phyloP scores from a whole-genome alignment of 1,140 invertebrate species.

The Saccostrea echinata region DNA sequence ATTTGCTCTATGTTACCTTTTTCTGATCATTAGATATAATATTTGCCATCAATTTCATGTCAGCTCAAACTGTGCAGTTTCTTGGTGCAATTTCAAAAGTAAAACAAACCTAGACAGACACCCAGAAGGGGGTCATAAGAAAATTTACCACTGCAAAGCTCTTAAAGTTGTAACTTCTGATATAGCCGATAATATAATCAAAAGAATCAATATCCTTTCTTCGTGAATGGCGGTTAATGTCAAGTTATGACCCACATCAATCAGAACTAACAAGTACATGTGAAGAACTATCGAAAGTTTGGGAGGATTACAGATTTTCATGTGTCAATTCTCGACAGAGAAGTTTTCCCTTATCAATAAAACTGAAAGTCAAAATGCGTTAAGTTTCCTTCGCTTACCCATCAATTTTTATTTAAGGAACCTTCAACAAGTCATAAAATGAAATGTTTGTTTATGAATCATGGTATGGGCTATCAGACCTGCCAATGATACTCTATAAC shows the following conservation, averaged over 20 bases:
- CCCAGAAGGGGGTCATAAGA: not conserved
- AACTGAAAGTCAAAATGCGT: not conserved
- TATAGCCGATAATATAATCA: not conserved
- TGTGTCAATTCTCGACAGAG: not conserved
- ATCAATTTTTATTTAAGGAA: slow-evolving; percentile 29
- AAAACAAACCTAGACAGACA: not conserved
- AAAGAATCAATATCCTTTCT: not conserved
- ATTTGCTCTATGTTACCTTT: not conserved
- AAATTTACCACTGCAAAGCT: not conserved
- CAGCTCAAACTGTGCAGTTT: not conserved
- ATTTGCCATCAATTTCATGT: not conserved
- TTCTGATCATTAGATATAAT: not conserved
- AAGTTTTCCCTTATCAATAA: slow-evolving; percentile 20
- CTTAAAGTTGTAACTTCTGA: not conserved
- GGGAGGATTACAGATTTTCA: not conserved
- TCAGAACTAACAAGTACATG: slow-evolving; percentile 1
- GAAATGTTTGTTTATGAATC: slow-evolving; percentile 35
- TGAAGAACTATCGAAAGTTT: slow-evolving; percentile 17
- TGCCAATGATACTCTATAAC: slow-evolving; percentile 2
- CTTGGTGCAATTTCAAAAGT: not conserved
- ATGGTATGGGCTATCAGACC: not conserved
- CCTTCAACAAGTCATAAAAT: slow-evolving; percentile 18
- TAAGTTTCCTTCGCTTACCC: not conserved
- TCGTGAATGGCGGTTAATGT: not conserved
- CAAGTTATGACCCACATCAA: slow-evolving; percentile 20